Evolutionary conservation across 2,113 vertebrate species (phyloP), one percentile per base, ranked within the genome.

Genomic region (Equus quagga): DNA sequence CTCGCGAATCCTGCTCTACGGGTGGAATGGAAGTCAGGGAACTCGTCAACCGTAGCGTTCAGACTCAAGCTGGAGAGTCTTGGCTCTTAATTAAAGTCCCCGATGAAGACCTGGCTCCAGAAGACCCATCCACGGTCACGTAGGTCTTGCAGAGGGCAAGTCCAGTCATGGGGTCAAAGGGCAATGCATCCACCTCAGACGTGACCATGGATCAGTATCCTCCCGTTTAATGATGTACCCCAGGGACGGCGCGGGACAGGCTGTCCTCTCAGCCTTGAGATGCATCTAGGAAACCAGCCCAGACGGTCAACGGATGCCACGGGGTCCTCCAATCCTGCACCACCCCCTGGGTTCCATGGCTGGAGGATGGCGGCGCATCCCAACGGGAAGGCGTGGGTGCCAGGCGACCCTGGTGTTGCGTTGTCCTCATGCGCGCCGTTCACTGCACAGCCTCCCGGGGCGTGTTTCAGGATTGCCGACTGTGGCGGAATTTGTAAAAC

Each of bases 361-460:
- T 72, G 41, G 36, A 46, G 54, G 54, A 36, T 21, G 18, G 21
- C 5, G 5, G 9, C 3, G 10, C 13, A 0, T 72, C 17, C 58
- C n/a, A 1, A 0, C 19, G 19, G 24, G 44, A 9, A 44, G n/a
- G 4, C 13, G 14, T 1, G 2, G 18, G 67, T 15, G 3, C 24
- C 2, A 44, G 26, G 51, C 23, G 19, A 19, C 6, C 3, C 19
- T 2, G 76, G 14, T 12, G n/a, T 56, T 24, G 51, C 51, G 8
- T 19, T 14, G 1, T 36, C 76, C 0, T 17, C 13, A 5, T 19
- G 33, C n/a, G 23, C n/a, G 23, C n/a, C 0, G 4, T 19, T 44
- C 46, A 4, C 4, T 36, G 85, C 65, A 94, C 26, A 7, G 65
- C 44, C 75, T 14, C 44, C 31, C 8, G 0, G 26, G 78, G 56